These are phyloP conservation scores for Cinclus cinclus DNA, from an alignment of 2,113 vertebrate species.

Conservation along the genomic window DNA sequence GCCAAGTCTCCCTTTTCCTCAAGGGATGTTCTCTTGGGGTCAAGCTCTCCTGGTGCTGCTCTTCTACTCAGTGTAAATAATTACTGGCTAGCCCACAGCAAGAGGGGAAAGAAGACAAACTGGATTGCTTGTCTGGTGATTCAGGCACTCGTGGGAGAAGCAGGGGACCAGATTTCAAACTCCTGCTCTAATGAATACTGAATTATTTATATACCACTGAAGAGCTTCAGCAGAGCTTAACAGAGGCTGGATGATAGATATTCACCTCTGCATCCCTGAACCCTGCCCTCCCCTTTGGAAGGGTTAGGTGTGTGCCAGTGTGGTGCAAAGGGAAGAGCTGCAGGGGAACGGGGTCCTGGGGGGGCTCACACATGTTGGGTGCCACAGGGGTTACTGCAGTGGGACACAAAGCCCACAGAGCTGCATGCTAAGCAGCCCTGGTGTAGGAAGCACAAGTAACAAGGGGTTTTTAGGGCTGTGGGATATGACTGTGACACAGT, in stretches of 20 bases:
- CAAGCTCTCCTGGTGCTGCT: not conserved
- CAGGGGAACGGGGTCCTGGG: accelerated
- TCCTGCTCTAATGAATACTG: constrained; percentile 22
- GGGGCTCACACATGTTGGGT: accelerated
- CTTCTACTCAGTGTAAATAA: constrained; percentile 21
- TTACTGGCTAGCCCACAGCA: not conserved
- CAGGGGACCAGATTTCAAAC: not conserved
- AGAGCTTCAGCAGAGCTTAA: not conserved
- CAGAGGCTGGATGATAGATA: not conserved
- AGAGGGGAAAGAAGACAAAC: not conserved
- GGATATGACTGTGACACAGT: not conserved
- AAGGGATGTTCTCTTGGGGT: not conserved
- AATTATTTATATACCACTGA: not conserved
- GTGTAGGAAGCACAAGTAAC: not conserved
- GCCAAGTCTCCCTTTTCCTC: not conserved
- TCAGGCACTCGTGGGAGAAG: not conserved
- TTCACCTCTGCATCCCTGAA: not conserved
- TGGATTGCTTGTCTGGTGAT: not conserved
- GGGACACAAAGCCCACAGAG: not conserved
- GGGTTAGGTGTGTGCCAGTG: not conserved
- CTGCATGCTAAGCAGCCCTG: not conserved
- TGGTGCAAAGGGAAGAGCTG: not conserved
- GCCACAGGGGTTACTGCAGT: not conserved
- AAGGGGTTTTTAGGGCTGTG: not conserved
- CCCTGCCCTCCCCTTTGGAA: not conserved